Percentiles rank a stretch among this genome's conserved stretches.
Conservation (phyloP, 2,888 invertebrate species). For the Melipona beecheii region DNA sequence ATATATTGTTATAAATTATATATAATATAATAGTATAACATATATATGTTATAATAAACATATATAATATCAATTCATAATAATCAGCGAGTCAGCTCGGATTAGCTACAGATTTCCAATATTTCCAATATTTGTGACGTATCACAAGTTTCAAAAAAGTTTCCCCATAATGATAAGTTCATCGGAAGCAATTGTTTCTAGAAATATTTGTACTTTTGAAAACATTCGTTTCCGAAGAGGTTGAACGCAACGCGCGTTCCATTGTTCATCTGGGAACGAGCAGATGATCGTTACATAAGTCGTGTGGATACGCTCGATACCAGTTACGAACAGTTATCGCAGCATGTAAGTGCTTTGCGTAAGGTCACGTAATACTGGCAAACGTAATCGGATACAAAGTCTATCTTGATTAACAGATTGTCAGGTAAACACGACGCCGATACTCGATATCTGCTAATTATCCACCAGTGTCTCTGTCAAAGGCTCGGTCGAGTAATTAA, state of each 20-base stretch:
- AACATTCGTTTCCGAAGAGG: not conserved
- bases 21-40: too few species aligned
- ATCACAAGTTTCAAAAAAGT: too few species aligned
- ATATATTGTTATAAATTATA: too few species aligned
- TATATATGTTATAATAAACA: too few species aligned
- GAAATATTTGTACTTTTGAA: not conserved
- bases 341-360: conserved; percentile 34
- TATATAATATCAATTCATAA: too few species aligned
- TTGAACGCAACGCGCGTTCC: not conserved
- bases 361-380: conserved; percentile 44
- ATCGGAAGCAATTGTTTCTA: not conserved
- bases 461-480: conserved; percentile 11
- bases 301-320: not conserved
- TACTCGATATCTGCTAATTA: conserved; percentile 41
- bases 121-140: too few species aligned
- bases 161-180: too few species aligned
- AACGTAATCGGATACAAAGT: conserved; percentile 50
- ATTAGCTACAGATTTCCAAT: too few species aligned
- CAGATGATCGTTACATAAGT: conserved; percentile 37
- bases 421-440: conserved; percentile 40
- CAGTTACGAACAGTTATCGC: conserved; percentile 31
- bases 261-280: conserved; percentile 5
- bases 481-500: conserved; percentile 14
- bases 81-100: too few species aligned
- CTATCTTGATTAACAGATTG: conserved; percentile 49